A percentile compares a stretch with the other conserved stretches of the same genome.
phyloP scores from a whole-genome alignment of 2,888 invertebrate genomes.

The Ceriagrion tenellum region DNA sequence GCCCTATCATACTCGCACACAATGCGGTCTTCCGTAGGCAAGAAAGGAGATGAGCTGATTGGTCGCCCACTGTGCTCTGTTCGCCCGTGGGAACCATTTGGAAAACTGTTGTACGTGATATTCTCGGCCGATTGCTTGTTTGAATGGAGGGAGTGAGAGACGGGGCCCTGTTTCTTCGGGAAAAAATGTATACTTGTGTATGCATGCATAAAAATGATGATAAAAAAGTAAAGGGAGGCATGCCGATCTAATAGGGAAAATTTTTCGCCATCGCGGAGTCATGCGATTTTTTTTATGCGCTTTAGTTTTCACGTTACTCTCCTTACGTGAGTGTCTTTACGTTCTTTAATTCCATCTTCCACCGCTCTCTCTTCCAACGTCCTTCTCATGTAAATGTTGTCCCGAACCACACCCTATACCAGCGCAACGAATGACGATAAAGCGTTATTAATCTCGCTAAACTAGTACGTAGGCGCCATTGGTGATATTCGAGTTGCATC shows the following conservation, averaged over 20 bases:
- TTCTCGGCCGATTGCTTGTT: constrained; percentile 54
- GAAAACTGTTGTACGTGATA: constrained; percentile 65
- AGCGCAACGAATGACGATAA: background rate
- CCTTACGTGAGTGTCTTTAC: background rate
- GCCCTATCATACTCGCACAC: constrained; percentile 19
- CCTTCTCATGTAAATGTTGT: background rate
- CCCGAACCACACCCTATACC: background rate
- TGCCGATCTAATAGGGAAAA: constrained; percentile 53
- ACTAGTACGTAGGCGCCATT: background rate
- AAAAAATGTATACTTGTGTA: background rate
- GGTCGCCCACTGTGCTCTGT: constrained; percentile 23
- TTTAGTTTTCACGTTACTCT: constrained; percentile 14
- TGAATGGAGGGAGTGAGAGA: background rate
- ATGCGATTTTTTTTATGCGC: constrained; percentile 44
- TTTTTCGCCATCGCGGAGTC: background rate
- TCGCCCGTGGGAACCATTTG: constrained; percentile 56
- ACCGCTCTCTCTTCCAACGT: background rate
- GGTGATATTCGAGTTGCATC: background rate
- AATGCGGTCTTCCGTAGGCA: constrained; percentile 57
- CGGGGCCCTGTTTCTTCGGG: background rate
- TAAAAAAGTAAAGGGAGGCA: background rate
- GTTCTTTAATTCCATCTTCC: background rate
- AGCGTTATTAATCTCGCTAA: background rate
- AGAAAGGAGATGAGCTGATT: constrained; percentile 59
- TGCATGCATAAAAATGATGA: background rate